Evolutionary conservation across 1,140 invertebrate genomes (phyloP).

Genomic region (Aphelinus certus): DNA sequence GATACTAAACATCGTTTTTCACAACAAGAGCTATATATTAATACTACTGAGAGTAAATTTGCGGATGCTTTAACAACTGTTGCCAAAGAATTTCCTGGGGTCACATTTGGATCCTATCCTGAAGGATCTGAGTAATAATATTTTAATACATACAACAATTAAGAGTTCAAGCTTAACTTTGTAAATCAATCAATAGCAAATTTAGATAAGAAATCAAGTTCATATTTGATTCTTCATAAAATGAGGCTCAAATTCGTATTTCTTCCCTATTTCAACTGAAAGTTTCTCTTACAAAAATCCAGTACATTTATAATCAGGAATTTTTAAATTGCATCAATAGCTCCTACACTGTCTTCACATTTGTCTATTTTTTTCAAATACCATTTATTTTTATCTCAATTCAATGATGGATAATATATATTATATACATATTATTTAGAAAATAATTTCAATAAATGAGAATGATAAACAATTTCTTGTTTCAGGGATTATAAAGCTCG

Average conservation of each 20-base stretch:
- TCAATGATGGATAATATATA: too few relatives aligned
- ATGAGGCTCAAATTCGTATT: too few relatives aligned
- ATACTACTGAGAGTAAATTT: constrained; percentile 63
- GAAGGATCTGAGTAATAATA: constrained; percentile 42
- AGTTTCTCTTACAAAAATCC: too few relatives aligned
- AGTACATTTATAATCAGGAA: too few relatives aligned
- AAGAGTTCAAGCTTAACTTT: too few relatives aligned
- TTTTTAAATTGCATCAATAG: too few relatives aligned
- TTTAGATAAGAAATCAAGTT: too few relatives aligned
- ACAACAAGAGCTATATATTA: constrained; percentile 60
- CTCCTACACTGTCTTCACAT: too few relatives aligned
- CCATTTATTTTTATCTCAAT: too few relatives aligned
- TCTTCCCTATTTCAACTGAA: too few relatives aligned
- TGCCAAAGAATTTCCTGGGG: constrained; percentile 62
- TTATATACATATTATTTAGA: constrained; percentile 25
- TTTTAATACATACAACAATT: neutral
- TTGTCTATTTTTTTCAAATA: neutral
- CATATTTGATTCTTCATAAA: too few relatives aligned
- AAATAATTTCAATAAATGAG: constrained; percentile 14
- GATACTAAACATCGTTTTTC: constrained; percentile 57
- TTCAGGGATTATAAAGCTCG: constrained; percentile 65
- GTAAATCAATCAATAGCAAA: too few relatives aligned
- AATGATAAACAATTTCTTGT: constrained; percentile 6
- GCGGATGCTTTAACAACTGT: constrained; percentile 59
- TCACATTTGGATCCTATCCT: constrained; percentile 68